A percentile compares a stretch with the other conserved stretches of the same genome.
phyloP scores from a whole-genome alignment of 2,797 vertebrate species.

The Cryptoprocta ferox region DNA sequence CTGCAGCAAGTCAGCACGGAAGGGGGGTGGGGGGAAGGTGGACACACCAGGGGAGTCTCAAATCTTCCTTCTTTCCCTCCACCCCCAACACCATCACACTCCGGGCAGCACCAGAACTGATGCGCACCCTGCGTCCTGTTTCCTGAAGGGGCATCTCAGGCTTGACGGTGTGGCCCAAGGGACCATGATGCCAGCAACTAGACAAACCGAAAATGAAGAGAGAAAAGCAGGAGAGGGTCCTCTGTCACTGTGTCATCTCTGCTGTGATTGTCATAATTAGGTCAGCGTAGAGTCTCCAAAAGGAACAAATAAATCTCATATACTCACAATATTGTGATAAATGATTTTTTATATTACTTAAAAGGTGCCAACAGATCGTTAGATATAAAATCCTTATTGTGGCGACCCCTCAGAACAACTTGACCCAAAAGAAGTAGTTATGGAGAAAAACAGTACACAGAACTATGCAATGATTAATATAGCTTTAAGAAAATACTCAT shows the following conservation, averaged over 20 bases:
- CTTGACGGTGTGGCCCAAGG: accelerated
- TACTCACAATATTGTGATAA: no score
- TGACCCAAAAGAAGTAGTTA: no score
- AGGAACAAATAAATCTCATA: accelerated
- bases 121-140: accelerated
- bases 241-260: neutral
- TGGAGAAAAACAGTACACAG: no score
- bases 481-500: no score
- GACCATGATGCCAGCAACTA: accelerated
- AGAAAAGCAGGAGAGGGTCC: neutral
- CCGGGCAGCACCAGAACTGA: accelerated
- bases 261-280: accelerated
- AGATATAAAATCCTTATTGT: neutral
- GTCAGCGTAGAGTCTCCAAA: accelerated
- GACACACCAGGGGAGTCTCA: accelerated
- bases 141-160: accelerated
- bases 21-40: accelerated
- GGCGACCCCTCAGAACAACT: no score
- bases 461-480: no score
- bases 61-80: accelerated
- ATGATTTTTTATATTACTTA: neutral
- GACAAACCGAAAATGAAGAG: neutral
- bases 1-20: accelerated
- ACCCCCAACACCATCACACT: accelerated
- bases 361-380: no score